phyloP scores from a whole-genome alignment of 2,797 vertebrate species.

The Nothura maculosa region DNA sequence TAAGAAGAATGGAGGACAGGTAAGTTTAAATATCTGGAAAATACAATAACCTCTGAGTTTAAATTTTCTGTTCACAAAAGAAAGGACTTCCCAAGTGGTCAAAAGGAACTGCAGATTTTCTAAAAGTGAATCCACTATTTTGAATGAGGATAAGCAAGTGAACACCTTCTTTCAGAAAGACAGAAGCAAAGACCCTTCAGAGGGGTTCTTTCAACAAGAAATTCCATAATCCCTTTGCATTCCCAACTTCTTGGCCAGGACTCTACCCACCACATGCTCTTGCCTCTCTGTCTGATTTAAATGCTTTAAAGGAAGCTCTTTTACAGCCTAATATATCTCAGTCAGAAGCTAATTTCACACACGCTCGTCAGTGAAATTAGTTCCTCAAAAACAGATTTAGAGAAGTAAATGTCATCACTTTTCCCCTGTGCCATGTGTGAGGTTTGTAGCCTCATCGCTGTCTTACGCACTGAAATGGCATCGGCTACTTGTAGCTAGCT shows the following conservation, averaged over 20 bases:
- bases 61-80: neutral
- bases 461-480: neutral
- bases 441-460: neutral
- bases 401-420: constrained; percentile 46
- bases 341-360: constrained; percentile 64
- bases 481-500: neutral
- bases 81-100: neutral
- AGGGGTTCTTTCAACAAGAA: neutral
- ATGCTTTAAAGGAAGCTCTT: constrained; percentile 41
- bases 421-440: neutral
- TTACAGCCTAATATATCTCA: constrained; percentile 45
- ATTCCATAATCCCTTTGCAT: neutral
- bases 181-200: neutral
- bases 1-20: neutral
- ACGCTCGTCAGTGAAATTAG: constrained; percentile 54
- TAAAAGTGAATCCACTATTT: neutral
- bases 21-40: neutral
- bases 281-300: constrained; percentile 24
- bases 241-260: constrained; percentile 31
- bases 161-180: neutral
- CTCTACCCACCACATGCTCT: neutral
- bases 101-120: neutral
- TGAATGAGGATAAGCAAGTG: neutral
- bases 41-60: neutral
- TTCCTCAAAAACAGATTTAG: constrained; percentile 56